These are phyloP conservation scores for Machaerirhynchus nigripectus DNA, from an alignment of 2,113 vertebrate species.

Conservation along the genomic window DNA sequence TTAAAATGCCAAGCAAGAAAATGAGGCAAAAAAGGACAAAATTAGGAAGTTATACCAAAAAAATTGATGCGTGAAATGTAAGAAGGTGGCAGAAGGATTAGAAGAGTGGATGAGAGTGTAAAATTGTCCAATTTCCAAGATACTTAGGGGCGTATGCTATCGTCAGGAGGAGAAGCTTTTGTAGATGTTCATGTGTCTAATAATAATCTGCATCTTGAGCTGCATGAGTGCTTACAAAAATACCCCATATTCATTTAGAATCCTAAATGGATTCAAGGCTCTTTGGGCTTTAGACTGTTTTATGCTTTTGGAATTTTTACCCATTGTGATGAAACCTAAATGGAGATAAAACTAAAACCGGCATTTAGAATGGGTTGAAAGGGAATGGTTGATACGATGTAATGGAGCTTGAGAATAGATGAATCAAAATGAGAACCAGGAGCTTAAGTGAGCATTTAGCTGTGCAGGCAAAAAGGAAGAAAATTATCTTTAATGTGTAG, in stretches of 20 bases:
- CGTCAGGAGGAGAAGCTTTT: neutral
- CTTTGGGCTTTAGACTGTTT: neutral
- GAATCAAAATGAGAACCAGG: conserved; percentile 52
- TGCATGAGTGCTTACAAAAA: conserved; percentile 21
- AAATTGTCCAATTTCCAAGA: conserved; percentile 32
- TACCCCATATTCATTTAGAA: neutral
- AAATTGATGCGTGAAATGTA: neutral
- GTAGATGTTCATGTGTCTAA: neutral
- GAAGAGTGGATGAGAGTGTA: neutral
- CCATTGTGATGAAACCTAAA: conserved; percentile 17
- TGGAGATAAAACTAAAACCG: conserved; percentile 27
- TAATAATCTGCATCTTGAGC: conserved; percentile 12
- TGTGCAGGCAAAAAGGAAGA: neutral
- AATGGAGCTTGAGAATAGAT: conserved; percentile 55
- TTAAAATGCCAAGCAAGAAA: neutral
- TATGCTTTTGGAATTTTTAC: conserved; percentile 34
- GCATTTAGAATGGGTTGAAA: conserved; percentile 17
- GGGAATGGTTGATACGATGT: neutral
- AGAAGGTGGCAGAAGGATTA: neutral
- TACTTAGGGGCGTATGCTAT: neutral
- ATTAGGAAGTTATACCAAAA: neutral
- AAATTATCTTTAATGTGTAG: conserved; percentile 35
- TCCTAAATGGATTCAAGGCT: conserved; percentile 26
- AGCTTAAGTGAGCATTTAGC: conserved; percentile 43
- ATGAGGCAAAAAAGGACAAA: neutral